Conservation (phyloP, 2,797 vertebrate species). For the Erpetoichthys calabaricus region DNA sequence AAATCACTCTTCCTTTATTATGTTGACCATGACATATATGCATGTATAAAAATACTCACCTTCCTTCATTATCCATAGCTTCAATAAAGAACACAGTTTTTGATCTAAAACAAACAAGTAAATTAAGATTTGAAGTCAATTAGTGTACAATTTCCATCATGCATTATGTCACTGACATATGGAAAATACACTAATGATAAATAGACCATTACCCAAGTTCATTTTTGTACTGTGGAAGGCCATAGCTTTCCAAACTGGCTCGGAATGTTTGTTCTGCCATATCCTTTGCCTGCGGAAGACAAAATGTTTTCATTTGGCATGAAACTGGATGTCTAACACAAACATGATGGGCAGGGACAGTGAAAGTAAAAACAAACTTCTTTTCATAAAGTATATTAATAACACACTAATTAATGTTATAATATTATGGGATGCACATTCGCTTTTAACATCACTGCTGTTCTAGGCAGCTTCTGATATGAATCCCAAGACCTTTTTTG, state of each 20-base stretch:
- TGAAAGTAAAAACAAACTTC: not conserved
- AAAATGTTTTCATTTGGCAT: conserved; percentile 3
- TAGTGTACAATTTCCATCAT: too few species aligned
- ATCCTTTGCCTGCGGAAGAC: conserved; percentile 64
- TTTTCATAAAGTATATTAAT: not conserved
- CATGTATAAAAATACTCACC: conserved; percentile 11
- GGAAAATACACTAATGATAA: too few species aligned
- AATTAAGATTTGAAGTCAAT: conserved; percentile 5
- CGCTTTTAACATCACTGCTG: too few species aligned
- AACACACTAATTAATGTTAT: not conserved
- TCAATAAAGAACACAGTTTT: conserved; percentile 75
- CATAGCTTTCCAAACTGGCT: conserved; percentile 48
- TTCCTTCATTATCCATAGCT: conserved; percentile 78
- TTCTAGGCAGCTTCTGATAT: too few species aligned
- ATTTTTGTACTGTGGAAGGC: conserved; percentile 58
- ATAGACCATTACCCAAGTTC: conserved; percentile 49
- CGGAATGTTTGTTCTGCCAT: conserved; percentile 67
- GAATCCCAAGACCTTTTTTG: too few species aligned
- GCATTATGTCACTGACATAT: too few species aligned
- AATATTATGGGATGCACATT: too few species aligned
- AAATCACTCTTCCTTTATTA: too few species aligned
- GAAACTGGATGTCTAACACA: too few species aligned
- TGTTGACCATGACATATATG: too few species aligned
- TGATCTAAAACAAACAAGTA: conserved; percentile 44
- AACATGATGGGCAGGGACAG: too few species aligned